Conservation (phyloP, 2,797 vertebrate species). For the Pagetopsis macropterus region DNA sequence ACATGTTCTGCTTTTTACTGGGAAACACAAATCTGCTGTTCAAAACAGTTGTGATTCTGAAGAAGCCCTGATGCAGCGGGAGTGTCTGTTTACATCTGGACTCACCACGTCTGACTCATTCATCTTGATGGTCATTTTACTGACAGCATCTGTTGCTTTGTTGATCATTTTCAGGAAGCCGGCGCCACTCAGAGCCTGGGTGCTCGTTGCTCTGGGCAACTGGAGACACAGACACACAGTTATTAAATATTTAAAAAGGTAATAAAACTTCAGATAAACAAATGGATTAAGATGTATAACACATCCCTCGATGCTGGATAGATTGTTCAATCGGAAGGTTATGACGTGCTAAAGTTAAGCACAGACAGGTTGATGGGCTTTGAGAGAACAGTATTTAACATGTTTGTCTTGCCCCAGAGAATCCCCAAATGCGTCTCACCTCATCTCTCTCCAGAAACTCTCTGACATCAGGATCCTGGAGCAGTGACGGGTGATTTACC, state of each 20-base stretch:
- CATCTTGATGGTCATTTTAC: conserved; percentile 99
- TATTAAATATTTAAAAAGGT: neutral
- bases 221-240: conserved; percentile 61
- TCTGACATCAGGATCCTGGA: conserved; percentile 95
- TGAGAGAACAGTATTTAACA: neutral
- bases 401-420: neutral
- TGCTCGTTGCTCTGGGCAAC: conserved; percentile 93
- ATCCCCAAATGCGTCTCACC: conserved; percentile 73
- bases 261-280: neutral
- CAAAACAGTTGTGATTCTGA: neutral
- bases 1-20: conserved; percentile 4
- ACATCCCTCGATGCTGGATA: neutral
- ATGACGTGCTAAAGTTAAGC: neutral
- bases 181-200: conserved; percentile 94
- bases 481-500: conserved; percentile 91
- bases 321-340: neutral
- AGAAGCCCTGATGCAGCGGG: conserved; percentile 5
- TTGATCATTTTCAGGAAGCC: conserved; percentile 98
- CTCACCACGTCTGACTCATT: conserved; percentile 96
- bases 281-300: neutral
- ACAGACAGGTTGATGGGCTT: neutral
- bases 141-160: conserved; percentile 96
- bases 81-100: conserved; percentile 28
- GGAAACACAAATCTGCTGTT: neutral
- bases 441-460: conserved; percentile 99